Evolutionary conservation across 2,888 invertebrate species (phyloP).

Genomic region (Endotricha flammealis): DNA sequence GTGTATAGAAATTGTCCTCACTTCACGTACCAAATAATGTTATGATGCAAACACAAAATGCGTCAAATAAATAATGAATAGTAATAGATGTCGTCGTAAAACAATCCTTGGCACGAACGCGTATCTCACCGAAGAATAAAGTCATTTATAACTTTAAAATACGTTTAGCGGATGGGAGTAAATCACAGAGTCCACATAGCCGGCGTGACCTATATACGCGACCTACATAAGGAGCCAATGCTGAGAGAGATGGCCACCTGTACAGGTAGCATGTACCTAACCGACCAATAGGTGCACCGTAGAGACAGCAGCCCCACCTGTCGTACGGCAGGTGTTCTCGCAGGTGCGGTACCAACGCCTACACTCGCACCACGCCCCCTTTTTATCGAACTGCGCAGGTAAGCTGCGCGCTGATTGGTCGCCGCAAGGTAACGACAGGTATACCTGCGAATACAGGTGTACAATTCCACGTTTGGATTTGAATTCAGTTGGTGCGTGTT

Average conservation of each 20-base stretch:
- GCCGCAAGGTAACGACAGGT: slow-evolving; percentile 56
- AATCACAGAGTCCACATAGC: slow-evolving; percentile 9
- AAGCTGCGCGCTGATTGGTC: slow-evolving; percentile 71
- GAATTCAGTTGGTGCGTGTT: slow-evolving; percentile 26
- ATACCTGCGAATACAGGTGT: slow-evolving; percentile 53
- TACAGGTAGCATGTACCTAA: slow-evolving; percentile 1
- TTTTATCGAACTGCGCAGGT: slow-evolving; percentile 77
- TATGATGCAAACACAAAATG: no score
- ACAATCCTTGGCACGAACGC: slow-evolving; percentile 14
- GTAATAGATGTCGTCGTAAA: slow-evolving; percentile 7
- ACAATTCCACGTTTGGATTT: slow-evolving; percentile 20
- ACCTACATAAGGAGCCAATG: slow-evolving; percentile 20
- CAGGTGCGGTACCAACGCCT: slow-evolving; percentile 46
- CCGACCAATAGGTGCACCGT: slow-evolving; percentile 47
- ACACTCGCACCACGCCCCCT: slow-evolving; percentile 54
- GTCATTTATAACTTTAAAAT: slow-evolving; percentile 18
- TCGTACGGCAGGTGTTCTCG: slow-evolving; percentile 48
- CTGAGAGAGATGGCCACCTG: slow-evolving; percentile 10
- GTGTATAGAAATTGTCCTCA: no score
- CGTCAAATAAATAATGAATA: slow-evolving; percentile 7
- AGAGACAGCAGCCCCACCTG: slow-evolving; percentile 35
- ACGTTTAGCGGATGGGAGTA: slow-evolving; percentile 14
- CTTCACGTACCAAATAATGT: no score
- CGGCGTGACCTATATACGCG: slow-evolving; percentile 18
- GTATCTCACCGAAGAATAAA: slow-evolving; percentile 16